phyloP scores from a whole-genome alignment of 1,140 invertebrate species.

The Sinella curviseta region DNA sequence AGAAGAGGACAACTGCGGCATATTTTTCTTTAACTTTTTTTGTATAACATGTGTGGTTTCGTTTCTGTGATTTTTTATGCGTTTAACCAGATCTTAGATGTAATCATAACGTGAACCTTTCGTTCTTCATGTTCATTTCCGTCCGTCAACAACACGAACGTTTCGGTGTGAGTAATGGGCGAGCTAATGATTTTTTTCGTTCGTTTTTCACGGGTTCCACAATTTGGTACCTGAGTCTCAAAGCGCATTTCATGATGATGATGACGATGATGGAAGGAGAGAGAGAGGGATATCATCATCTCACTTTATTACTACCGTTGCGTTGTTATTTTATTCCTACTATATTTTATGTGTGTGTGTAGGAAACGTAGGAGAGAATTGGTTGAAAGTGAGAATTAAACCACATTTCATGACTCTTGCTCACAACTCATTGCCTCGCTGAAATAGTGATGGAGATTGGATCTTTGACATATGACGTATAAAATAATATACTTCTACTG shows the following conservation, averaged over 20 bases:
- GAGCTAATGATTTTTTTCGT: conserved; percentile 6
- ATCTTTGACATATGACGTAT: conserved; percentile 9
- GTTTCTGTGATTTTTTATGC: background rate
- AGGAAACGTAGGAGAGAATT: background rate
- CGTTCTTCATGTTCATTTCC: conserved; percentile 20
- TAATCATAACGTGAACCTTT: conserved; percentile 6
- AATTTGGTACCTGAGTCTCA: background rate
- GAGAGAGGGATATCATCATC: background rate
- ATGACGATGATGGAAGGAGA: conserved; percentile 12
- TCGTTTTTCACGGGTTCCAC: background rate
- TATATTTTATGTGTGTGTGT: background rate
- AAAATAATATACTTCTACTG: background rate
- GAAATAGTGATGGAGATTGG: conserved; percentile 21
- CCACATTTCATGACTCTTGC: conserved; percentile 12
- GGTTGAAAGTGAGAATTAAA: conserved; percentile 11
- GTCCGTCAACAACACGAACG: conserved; percentile 18
- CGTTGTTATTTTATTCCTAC: too few relatives aligned
- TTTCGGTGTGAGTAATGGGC: background rate
- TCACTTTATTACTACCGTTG: background rate
- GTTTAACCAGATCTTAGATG: background rate
- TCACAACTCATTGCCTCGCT: conserved; percentile 15
- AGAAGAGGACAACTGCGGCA: too few relatives aligned
- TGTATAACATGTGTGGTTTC: too few relatives aligned
- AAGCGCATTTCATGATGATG: background rate
- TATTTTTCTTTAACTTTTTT: too few relatives aligned